Evolutionary conservation across 2,888 invertebrate species (phyloP), one percentile per base, ranked within the genome.

Genomic region (Oscheius myriophilus): DNA sequence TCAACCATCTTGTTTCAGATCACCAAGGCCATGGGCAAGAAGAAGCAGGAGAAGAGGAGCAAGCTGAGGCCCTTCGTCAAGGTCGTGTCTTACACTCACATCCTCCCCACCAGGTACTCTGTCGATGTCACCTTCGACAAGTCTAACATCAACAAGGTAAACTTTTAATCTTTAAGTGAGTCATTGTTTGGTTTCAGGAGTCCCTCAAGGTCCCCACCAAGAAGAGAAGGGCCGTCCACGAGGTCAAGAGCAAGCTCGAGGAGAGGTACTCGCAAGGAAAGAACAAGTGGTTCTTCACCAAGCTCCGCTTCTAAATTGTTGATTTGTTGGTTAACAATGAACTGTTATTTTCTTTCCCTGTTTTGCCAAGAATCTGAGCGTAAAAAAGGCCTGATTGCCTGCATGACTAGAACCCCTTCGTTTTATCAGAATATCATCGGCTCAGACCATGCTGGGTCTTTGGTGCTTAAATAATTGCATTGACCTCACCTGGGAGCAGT

Each of bases 31-130:
- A 89, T 90, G 89, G 87, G 88, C 86, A 97, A 98, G 90, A 93
- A 92, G 87, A 94, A 95, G 90, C 91, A 96, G 86, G 93, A 94
- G 90, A 93, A 95, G 89, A 91, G 96, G 87, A 95, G 94, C 81
- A 96, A 96, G 89, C 92, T 99, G 84, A 98, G 97, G 92, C 94
- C 97, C 77, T 99, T 99, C 89, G 91, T 98, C 72, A 96, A 94
- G 91, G 94, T 95, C 87, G 87, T 87, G 82, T 90, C 90, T 84
- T 90, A 89, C 86, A 89, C 89, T 78, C 90, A 90, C 82, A 84
- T 90, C 43, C 89, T 90, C 88, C 90, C 90, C 39, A 90, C 90
- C 46, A 87, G 90, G 88, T 89, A 98, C 89, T 92, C 93, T 11
- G 94, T 96, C 76, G 95, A 97, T 89, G 92, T 95, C 84, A 91